phyloP scores from a whole-genome alignment of 2,797 vertebrate species.

The Chaetodon trifasciatus region DNA sequence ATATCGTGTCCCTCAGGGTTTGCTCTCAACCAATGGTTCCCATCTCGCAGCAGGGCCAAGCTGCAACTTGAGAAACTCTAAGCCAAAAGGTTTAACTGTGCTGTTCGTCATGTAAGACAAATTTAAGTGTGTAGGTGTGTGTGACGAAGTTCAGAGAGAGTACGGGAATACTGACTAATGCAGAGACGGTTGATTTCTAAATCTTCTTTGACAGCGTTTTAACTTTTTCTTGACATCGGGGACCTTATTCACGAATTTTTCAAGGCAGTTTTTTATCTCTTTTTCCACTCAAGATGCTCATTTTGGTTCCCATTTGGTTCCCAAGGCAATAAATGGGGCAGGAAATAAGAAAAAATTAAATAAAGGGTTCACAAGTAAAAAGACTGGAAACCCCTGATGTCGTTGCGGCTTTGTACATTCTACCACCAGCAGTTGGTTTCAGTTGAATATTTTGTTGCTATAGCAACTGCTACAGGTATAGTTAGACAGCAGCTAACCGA shows the following conservation, averaged over 20 bases:
- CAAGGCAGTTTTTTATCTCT: neutral
- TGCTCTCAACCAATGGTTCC: slow-evolving; percentile 18
- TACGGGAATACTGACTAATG: slow-evolving; percentile 10
- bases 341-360: neutral
- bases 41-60: slow-evolving; percentile 6
- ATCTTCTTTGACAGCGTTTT: neutral
- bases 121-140: neutral
- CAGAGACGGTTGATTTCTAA: neutral
- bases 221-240: neutral
- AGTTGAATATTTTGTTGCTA: neutral
- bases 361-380: neutral
- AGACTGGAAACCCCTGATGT: neutral
- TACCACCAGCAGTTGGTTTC: neutral
- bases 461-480: neutral
- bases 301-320: neutral
- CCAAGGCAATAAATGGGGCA: neutral
- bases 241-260: neutral
- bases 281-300: neutral
- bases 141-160: slow-evolving; percentile 3
- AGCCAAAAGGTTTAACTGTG: neutral
- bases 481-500: neutral
- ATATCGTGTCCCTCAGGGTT: slow-evolving; percentile 32
- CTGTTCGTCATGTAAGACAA: neutral
- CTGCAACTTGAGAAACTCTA: slow-evolving; percentile 19
- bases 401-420: neutral